Evolutionary conservation across 2,888 invertebrate species (phyloP), one percentile per base, ranked within the genome.

Genomic region (Agonopterix alstromeriana): DNA sequence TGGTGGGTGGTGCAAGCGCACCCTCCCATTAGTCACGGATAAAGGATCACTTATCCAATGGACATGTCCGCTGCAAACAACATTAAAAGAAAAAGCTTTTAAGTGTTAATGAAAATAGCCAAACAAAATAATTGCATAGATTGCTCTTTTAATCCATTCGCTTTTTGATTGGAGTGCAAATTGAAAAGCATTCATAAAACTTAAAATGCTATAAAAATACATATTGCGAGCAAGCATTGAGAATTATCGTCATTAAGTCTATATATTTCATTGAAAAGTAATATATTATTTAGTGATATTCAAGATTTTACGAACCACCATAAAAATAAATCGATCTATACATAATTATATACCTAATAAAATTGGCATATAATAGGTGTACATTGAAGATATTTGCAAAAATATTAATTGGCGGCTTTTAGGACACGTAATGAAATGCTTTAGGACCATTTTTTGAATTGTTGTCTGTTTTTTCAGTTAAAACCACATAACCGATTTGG

Each of bases 11-110:
- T 38, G n/a, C n/a, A n/a, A 38, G 38, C 65, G 71, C 63, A 63
- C 66, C 67, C 60, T 72, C 70, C 27, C 73, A 80, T 76, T 77
- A 74, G 70, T 67, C 63, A 54, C 61, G 61, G 73, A 76, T 77
- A 73, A 74, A 75, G 77, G 67, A 78, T 73, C 73, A 73, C 72
- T 77, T 73, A 75, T 64, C 66, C 65, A 58, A 12, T 46, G 43
- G 36, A 57, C 54, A 53, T 61, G 63, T 55, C 63, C 56, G 69
- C 71, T 75, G 71, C 67, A 70, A 75, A 73, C 57, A 67, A 63
- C 57, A 60, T 57, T 64, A 65, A 65, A 55, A 66, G 63, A 67
- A 60, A 68, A 61, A 63, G 71, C 73, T 79, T 75, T 78, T 68
- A 69, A 70, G 65, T 67, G 73, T 67, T 68, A 72, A 70, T 63